phyloP scores from a whole-genome alignment of 2,888 invertebrate species.

The Conomelus anceps region DNA sequence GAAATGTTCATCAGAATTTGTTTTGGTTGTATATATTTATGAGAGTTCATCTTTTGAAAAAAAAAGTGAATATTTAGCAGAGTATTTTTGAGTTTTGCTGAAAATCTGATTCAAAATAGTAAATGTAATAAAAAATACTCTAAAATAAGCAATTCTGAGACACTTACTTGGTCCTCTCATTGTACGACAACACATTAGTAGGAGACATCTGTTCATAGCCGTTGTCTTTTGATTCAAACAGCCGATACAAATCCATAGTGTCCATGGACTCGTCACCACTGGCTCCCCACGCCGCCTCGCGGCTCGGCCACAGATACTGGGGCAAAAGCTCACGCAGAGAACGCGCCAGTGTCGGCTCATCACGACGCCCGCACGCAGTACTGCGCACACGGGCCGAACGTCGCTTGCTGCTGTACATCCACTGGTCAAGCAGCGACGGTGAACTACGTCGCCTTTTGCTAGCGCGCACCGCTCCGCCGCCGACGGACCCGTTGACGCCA shows the following conservation, averaged over 20 bases:
- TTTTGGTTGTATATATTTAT: no score
- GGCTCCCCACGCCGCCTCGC: constrained; percentile 33
- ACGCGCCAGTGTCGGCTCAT: background rate
- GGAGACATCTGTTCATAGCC: constrained; percentile 28
- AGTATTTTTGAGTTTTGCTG: no score
- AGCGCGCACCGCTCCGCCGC: constrained; percentile 21
- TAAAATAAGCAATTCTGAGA: background rate
- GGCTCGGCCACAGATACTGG: constrained; percentile 37
- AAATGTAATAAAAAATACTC: constrained; percentile 1
- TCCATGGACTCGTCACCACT: constrained; percentile 54
- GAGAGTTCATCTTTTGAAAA: no score
- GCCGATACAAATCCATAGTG: constrained; percentile 54
- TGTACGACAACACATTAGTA: constrained; percentile 2
- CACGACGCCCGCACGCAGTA: constrained; percentile 44
- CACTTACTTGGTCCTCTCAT: constrained; percentile 25
- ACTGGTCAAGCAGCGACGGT: constrained; percentile 52
- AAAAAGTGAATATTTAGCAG: no score
- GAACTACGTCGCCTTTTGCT: constrained; percentile 63
- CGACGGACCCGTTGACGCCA: background rate
- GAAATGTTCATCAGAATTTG: no score
- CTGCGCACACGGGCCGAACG: constrained; percentile 44
- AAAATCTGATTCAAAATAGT: no score
- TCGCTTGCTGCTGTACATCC: constrained; percentile 66
- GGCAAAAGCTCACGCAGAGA: background rate
- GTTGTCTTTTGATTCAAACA: constrained; percentile 49